These are phyloP conservation scores for Drosophila siamana DNA, from an alignment of 2,888 invertebrate genomes.

Conservation along the genomic window DNA sequence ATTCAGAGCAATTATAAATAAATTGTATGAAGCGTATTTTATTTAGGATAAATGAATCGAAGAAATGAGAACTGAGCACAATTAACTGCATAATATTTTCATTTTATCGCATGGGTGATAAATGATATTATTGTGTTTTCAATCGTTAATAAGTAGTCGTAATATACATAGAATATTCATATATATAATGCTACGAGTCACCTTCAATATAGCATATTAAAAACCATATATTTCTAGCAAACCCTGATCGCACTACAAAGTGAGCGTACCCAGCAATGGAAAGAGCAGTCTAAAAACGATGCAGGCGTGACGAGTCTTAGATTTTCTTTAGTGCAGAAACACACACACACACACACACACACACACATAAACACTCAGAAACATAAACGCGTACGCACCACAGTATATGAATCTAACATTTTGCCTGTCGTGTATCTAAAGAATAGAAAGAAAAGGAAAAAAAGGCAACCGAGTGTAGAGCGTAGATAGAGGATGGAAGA, in stretches of 20 bases:
- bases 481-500: constrained; percentile 18
- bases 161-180: too few species aligned
- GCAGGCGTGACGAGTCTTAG: constrained; percentile 60
- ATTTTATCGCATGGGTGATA: too few species aligned
- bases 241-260: background rate
- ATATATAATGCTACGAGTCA: too few species aligned
- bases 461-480: constrained; percentile 61
- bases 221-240: too few species aligned
- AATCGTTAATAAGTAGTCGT: too few species aligned
- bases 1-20: too few species aligned
- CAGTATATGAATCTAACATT: constrained; percentile 64
- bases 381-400: constrained; percentile 7
- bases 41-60: too few species aligned
- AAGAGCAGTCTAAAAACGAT: constrained; percentile 35
- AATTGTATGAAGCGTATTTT: too few species aligned
- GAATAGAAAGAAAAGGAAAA: constrained; percentile 25
- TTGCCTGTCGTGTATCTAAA: constrained; percentile 54
- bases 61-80: too few species aligned
- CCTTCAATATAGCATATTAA: too few species aligned
- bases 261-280: background rate
- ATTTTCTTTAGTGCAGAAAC: constrained; percentile 47
- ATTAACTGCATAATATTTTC: too few species aligned
- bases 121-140: too few species aligned
- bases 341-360: background rate
- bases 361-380: background rate